Evolutionary conservation across 2,797 vertebrate species (phyloP).

Genomic region (Sphenopsis melanotis): DNA sequence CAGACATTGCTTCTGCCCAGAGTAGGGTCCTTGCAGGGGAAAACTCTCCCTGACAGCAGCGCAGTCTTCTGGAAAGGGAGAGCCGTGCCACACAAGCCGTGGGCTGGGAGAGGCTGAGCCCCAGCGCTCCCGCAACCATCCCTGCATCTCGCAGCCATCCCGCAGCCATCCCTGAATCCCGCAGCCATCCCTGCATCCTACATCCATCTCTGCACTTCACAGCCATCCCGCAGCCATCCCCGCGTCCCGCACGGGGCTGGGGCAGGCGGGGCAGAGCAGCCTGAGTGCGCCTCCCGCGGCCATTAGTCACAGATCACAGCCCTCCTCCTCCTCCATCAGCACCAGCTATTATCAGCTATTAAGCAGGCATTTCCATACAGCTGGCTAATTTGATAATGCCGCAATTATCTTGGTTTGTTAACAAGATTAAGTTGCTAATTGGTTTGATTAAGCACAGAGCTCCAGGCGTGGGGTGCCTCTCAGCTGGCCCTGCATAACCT

Average conservation of each 20-base stretch:
- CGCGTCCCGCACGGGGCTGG: accelerated
- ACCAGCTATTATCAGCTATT: constrained; percentile 54
- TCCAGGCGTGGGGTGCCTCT: not conserved
- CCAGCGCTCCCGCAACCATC: accelerated
- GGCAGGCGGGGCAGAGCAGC: not conserved
- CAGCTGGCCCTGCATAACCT: not conserved
- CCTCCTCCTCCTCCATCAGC: constrained; percentile 13
- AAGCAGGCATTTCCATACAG: constrained; percentile 50
- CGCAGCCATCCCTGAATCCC: too few relatives aligned
- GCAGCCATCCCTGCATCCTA: too few relatives aligned
- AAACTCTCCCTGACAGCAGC: not conserved
- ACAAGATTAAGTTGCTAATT: constrained; percentile 66
- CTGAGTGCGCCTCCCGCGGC: accelerated
- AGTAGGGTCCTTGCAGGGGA: not conserved
- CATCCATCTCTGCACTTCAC: too few relatives aligned
- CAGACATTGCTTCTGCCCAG: not conserved
- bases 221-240: not conserved
- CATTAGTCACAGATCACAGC: not conserved
- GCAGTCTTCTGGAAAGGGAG: not conserved
- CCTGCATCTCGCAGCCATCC: accelerated
- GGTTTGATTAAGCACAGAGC: constrained; percentile 49
- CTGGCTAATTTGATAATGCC: constrained; percentile 63
- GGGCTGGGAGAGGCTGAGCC: not conserved
- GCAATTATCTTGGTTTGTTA: constrained; percentile 66
- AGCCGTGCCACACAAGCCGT: not conserved